Evolutionary conservation across 2,888 invertebrate species (phyloP).

Genomic region (Sepiola atlantica): DNA sequence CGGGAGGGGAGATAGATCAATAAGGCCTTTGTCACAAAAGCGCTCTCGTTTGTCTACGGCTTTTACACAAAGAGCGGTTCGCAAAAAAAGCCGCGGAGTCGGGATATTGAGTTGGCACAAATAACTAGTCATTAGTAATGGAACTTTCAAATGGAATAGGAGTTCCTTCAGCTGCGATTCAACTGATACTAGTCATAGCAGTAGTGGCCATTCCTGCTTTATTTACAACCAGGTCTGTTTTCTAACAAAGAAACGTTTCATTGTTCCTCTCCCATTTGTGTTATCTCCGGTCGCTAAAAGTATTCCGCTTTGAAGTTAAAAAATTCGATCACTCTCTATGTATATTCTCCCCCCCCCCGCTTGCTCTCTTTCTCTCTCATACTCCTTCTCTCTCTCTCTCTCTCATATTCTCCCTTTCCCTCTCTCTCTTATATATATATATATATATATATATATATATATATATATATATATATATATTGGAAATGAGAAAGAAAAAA

Average conservation of each 20-base stretch:
- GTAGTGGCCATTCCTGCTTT: not conserved
- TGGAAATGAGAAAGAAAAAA: too few relatives aligned
- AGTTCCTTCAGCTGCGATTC: not conserved
- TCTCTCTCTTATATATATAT: too few relatives aligned
- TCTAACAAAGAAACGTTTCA: not conserved
- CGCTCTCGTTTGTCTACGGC: not conserved
- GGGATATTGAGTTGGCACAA: not conserved
- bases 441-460: too few relatives aligned
- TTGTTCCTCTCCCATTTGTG: not conserved
- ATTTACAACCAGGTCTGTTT: not conserved
- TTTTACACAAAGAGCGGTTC: not conserved
- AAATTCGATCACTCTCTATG: not conserved
- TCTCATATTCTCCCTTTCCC: not conserved
- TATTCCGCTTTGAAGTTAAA: not conserved
- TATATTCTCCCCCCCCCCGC: not conserved
- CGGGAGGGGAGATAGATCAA: not conserved
- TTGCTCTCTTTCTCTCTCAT: not conserved
- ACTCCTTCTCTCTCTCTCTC: not conserved
- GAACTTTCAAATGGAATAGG: not conserved
- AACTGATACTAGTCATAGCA: not conserved
- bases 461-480: not conserved
- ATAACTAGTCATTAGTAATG: not conserved
- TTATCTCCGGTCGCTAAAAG: not conserved
- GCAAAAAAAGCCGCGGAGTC: not conserved
- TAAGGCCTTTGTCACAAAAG: not conserved